phyloP scores from a whole-genome alignment of 2,113 vertebrate genomes.

The Pedionomus torquatus region DNA sequence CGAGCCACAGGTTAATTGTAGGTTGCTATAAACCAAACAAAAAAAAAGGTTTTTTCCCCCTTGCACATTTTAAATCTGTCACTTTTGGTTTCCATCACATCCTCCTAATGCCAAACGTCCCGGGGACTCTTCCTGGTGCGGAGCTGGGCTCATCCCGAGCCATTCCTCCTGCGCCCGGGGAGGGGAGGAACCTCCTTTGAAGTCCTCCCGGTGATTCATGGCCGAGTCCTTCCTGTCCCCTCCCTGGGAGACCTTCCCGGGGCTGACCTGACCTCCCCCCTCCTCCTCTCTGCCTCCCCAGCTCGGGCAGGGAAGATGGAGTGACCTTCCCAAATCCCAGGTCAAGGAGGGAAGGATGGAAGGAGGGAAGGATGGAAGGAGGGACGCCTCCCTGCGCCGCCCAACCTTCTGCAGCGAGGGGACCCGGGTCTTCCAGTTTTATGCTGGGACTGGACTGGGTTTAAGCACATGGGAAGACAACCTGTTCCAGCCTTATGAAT shows the following conservation, averaged over 20 bases:
- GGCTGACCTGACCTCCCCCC: not conserved
- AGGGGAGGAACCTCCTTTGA: not conserved
- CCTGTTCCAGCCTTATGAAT: not conserved
- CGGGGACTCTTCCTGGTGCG: not conserved
- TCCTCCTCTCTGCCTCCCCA: not conserved
- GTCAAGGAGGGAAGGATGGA: not conserved
- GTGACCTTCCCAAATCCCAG: not conserved
- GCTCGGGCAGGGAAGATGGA: not conserved
- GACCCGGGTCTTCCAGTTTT: not conserved
- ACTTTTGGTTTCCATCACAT: not conserved
- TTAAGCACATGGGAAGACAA: rapidly evolving
- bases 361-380: not conserved
- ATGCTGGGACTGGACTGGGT: not conserved
- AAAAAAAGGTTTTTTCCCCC: not conserved
- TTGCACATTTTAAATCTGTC: constrained; percentile 33
- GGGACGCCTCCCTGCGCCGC: not conserved
- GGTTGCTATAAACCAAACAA: constrained; percentile 13
- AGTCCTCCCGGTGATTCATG: not conserved
- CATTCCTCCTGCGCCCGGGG: not conserved
- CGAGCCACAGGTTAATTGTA: not conserved
- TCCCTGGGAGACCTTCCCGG: not conserved
- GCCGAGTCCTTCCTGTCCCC: not conserved
- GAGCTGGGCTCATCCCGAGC: not conserved
- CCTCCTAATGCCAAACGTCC: not conserved
- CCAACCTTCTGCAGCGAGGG: not conserved